Conservation (phyloP, 2,113 vertebrate genomes). For the Peromyscus leucopus region DNA sequence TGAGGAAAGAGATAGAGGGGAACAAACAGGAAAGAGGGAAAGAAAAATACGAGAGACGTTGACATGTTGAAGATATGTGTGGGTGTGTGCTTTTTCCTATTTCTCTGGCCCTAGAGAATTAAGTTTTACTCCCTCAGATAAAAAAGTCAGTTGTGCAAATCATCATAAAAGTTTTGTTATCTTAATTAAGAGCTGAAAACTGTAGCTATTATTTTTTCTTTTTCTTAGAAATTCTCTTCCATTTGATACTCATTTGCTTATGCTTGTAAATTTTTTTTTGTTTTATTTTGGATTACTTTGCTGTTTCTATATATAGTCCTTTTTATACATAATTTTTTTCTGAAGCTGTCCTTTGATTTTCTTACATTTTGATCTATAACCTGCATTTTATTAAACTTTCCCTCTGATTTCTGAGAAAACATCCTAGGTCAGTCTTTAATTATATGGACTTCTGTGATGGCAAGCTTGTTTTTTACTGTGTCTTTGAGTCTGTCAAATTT, state of each 20-base stretch:
- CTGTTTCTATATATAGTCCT: constrained; percentile 14
- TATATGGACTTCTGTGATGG: constrained; percentile 11
- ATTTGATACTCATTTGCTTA: constrained; percentile 3
- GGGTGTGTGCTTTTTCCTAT: too few relatives aligned
- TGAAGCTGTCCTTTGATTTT: constrained; percentile 49
- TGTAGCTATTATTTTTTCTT: background rate
- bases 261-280: constrained; percentile 1
- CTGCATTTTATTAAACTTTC: constrained; percentile 71
- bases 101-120: too few relatives aligned
- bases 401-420: constrained; percentile 69
- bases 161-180: background rate
- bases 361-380: constrained; percentile 63
- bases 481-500: constrained; percentile 54
- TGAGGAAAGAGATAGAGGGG: too few relatives aligned
- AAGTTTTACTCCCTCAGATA: too few relatives aligned
- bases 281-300: constrained; percentile 34
- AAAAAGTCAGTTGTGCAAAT: background rate
- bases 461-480: constrained; percentile 30
- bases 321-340: constrained; percentile 60
- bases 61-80: too few relatives aligned
- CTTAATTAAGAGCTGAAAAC: constrained; percentile 30
- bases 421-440: constrained; percentile 51
- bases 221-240: constrained; percentile 34
- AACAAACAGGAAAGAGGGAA: too few relatives aligned
- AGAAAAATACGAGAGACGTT: too few relatives aligned